phyloP scores from a whole-genome alignment of 2,888 invertebrate species.

The Pammene aurita region DNA sequence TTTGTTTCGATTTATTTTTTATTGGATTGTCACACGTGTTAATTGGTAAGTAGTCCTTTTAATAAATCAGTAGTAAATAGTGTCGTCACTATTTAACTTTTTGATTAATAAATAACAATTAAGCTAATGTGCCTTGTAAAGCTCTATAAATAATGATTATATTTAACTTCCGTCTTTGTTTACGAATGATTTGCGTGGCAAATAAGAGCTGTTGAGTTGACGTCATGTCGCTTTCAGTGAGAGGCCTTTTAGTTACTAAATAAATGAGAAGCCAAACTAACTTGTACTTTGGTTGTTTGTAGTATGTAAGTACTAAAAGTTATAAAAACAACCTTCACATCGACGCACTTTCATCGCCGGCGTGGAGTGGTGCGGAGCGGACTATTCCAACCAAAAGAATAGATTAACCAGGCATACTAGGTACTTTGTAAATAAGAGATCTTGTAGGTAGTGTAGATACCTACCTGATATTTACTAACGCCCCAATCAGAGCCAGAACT shows the following conservation, averaged over 20 bases:
- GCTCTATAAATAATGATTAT: background rate
- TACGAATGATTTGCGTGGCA: too few species aligned
- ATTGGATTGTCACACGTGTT: constrained; percentile 76
- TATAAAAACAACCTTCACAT: constrained; percentile 21
- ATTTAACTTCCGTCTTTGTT: background rate
- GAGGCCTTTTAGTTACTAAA: background rate
- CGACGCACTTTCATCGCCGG: constrained; percentile 27
- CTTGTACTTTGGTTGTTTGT: background rate
- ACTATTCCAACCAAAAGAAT: constrained; percentile 27
- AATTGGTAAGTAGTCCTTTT: constrained; percentile 64
- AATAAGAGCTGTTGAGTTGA: too few species aligned
- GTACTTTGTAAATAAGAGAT: background rate
- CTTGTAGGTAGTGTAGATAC: background rate
- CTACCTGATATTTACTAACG: too few species aligned
- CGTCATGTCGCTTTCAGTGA: too few species aligned
- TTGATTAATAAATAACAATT: background rate
- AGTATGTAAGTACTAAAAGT: constrained; percentile 10
- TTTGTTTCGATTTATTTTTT: constrained; percentile 71
- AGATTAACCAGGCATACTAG: background rate
- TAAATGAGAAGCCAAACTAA: background rate
- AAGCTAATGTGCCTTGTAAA: background rate
- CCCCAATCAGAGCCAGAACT: too few species aligned
- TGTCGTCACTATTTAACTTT: background rate
- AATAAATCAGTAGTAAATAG: background rate
- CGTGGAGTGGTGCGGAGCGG: constrained; percentile 7